Evolutionary conservation across 2,888 invertebrate species (phyloP).

Genomic region (Drosophila leonis): DNA sequence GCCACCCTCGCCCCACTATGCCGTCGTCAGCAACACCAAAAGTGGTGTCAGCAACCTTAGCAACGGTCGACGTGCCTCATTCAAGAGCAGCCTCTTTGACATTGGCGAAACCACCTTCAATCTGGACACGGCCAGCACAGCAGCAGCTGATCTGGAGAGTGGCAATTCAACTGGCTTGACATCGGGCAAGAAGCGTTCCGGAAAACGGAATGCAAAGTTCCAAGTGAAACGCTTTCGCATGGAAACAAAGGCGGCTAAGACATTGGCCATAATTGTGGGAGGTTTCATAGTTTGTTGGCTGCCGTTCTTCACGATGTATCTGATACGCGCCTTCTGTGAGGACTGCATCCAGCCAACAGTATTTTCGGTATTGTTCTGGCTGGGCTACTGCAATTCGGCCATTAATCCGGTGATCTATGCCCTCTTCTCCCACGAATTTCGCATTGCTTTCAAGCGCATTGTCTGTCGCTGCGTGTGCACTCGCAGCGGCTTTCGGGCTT

Average conservation of each 20-base stretch:
- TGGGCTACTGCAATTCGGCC: conserved; percentile 98
- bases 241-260: conserved; percentile 99
- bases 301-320: conserved; percentile 98
- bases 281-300: conserved; percentile 99
- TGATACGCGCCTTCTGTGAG: conserved; percentile 94
- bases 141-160: conserved; percentile 56
- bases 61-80: conserved; percentile 80
- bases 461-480: conserved; percentile 93
- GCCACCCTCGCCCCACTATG: conserved; percentile 70
- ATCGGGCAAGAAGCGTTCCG: conserved; percentile 89
- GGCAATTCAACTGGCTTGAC: conserved; percentile 53
- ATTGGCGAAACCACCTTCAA: conserved; percentile 84
- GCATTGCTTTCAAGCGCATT: conserved; percentile 96
- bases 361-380: conserved; percentile 97
- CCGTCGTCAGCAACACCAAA: conserved; percentile 67
- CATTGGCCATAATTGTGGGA: conserved; percentile 98
- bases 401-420: conserved; percentile 98
- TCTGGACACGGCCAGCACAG: conserved; percentile 58
- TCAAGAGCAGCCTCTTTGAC: conserved; percentile 83
- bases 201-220: conserved; percentile 94
- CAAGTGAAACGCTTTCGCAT: conserved; percentile 96
- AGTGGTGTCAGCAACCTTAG: conserved; percentile 58
- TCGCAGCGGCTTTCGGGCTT: conserved; percentile 84
- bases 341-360: conserved; percentile 93
- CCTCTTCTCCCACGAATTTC: conserved; percentile 96